Conservation (phyloP, 1,140 invertebrate species). For the Calycopis cecrops region DNA sequence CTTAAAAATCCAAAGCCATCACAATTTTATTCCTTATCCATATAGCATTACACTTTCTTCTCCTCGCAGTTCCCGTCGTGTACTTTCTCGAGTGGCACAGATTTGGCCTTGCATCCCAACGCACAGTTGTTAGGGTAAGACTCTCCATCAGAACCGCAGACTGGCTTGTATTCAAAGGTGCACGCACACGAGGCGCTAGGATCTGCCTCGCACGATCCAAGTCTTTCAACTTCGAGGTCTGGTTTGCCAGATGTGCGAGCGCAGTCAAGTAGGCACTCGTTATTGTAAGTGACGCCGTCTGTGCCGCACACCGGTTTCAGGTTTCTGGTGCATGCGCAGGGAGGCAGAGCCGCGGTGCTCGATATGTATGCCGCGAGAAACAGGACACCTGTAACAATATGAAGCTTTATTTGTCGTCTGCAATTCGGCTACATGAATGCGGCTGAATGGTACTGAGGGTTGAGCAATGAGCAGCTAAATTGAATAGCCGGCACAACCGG, state of each 20-base stretch:
- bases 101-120: slow-evolving; percentile 18
- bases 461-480: no score
- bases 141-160: slow-evolving; percentile 28
- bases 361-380: slow-evolving; percentile 29
- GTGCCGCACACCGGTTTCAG: slow-evolving; percentile 70
- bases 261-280: slow-evolving; percentile 70
- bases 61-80: slow-evolving; percentile 21
- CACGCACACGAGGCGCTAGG: slow-evolving; percentile 18
- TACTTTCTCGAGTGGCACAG: not conserved
- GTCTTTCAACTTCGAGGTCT: slow-evolving; percentile 21
- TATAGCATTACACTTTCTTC: no score
- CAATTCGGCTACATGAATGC: no score
- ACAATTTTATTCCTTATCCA: no score
- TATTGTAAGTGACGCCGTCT: slow-evolving; percentile 65
- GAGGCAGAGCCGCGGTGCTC: slow-evolving; percentile 28
- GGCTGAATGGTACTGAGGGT: no score
- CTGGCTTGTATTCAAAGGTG: slow-evolving; percentile 24
- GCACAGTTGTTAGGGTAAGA: slow-evolving; percentile 28
- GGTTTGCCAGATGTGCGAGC: slow-evolving; percentile 19
- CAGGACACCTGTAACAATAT: slow-evolving; percentile 28
- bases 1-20: no score
- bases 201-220: no score
- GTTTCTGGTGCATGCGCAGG: slow-evolving; percentile 70
- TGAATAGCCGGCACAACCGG: no score
- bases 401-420: no score